Percentiles rank a stretch among this genome's conserved stretches.
Evolutionary conservation across 30 jellyfish, hydroid and myxozoan species (phyloP).

Genomic region (Cassiopea andromeda): DNA sequence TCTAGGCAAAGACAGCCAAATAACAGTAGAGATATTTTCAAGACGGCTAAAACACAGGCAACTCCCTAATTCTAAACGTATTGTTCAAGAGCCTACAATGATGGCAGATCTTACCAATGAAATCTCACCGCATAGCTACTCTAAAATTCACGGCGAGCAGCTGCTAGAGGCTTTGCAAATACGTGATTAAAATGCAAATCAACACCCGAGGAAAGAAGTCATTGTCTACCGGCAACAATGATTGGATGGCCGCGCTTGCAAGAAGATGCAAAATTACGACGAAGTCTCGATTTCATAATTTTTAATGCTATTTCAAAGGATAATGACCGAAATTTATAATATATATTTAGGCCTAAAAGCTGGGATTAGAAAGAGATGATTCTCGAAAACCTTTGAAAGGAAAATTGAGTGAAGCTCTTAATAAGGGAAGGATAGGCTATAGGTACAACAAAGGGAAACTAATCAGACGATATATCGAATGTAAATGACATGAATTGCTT

Average conservation of each 20-base stretch:
- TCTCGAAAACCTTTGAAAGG: slow-evolving; percentile 6
- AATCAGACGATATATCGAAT: neutral
- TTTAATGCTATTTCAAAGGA: slow-evolving; percentile 44
- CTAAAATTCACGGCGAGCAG: slow-evolving; percentile 50
- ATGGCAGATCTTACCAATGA: slow-evolving; percentile 47
- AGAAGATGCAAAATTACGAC: neutral
- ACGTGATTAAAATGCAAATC: slow-evolving; percentile 54
- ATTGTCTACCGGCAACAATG: slow-evolving; percentile 32
- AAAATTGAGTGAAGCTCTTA: neutral
- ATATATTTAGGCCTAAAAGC: slow-evolving; percentile 14
- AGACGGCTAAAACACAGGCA: slow-evolving; percentile 29
- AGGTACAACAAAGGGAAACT: neutral
- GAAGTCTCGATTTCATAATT: slow-evolving; percentile 6
- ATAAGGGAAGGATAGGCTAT: neutral
- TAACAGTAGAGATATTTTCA: neutral
- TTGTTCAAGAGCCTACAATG: slow-evolving; percentile 31
- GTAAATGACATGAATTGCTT: neutral
- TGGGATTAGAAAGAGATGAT: slow-evolving; percentile 28
- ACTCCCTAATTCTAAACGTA: slow-evolving; percentile 63
- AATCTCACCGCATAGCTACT: slow-evolving; percentile 40
- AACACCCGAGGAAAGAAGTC: slow-evolving; percentile 13
- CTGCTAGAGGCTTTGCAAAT: slow-evolving; percentile 57
- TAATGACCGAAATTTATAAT: slow-evolving; percentile 6
- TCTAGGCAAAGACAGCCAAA: slow-evolving; percentile 16
- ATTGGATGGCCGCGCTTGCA: slow-evolving; percentile 36